Evolutionary conservation across 2,797 vertebrate species (phyloP), one percentile per base, ranked within the genome.

Genomic region (Siniperca undulata): DNA sequence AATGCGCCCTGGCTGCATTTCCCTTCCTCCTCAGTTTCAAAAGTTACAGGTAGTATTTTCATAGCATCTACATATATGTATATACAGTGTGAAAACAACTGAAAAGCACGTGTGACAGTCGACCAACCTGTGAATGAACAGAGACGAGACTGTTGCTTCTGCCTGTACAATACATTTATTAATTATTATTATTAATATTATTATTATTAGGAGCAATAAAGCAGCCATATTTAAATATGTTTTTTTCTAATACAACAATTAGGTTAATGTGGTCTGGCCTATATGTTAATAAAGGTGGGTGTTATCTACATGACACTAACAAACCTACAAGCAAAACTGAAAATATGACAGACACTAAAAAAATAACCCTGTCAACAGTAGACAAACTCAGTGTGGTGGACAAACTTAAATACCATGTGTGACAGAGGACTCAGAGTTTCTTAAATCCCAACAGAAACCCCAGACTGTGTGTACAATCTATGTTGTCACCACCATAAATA

Each of bases 131-230:
- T 24, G 17, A 76, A 72, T n/a, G 10, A 82, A 73, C 5, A 30
- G 58, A 86, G 48, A 53, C 5, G 19, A 80, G 38, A 77, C 74
- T 0, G 5, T 60, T 46, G 60, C 34, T 80, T 81, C 77, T 70
- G 53, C 74, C 88, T 96, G 94, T 96, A 97, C 94, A 96, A 95
- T 96, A 96, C 82, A 89, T 97, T 98, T 97, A 97, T 97, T 97
- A 27, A 75, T 60, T 17, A 67, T 76, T 95, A 68, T 81, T 40
- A 88, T 86, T 69, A 95, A 2, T 27, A 75, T 60, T 17, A 67
- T 76, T 95, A 68, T 81, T 40, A 88, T 86, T 69, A 95, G 87
- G 95, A 97, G 95, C 94, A 91, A 90, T 95, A 95, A 95, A 93
- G 95, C 80, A 93, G 93, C 94, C 92, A 89, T 91, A 95, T 96